Evolutionary conservation across 2,113 vertebrate species (phyloP), one percentile per base, ranked within the genome.

Genomic region (Psilopsiagon aymara): DNA sequence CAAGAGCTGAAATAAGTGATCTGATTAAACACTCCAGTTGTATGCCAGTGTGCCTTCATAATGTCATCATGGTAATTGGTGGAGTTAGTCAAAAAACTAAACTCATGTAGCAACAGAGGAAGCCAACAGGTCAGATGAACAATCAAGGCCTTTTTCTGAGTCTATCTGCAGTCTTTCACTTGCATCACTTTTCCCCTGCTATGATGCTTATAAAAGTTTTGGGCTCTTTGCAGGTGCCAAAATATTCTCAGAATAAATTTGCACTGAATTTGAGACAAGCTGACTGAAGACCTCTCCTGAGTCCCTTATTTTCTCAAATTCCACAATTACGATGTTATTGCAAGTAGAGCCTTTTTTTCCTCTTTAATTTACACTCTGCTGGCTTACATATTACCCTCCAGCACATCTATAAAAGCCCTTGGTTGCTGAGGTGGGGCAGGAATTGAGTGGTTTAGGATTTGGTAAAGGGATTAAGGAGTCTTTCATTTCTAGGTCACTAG

Each of bases 241-340:
- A 96, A 97, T 97, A 96, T 97, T 96, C 96, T 95, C 68, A 60
- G 96, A 95, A 96, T 97, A 96, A 96, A 97, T 96, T 97, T 97
- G 80, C 95, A 23, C 95, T 96, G 95, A 94, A 97, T 96, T 93
- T 68, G 66, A 97, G 95, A 96, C 88, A 93, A 97, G 95, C 82
- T 94, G 94, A 96, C 95, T 96, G 94, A 96, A 96, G 95, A 96
- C 94, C 96, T 96, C 93, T 96, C 95, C 93, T 94, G 95, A 92
- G 93, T 94, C 95, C 92, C 94, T 90, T 97, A 96, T 93, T 97
- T 96, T 97, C 94, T 95, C 95, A 88, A 96, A 96, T 95, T 95
- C 95, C 94, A 93, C 90, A 88, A 96, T 95, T 96, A 96, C 62
- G 0, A 95, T 95, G 88, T 96, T 96, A 96, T 95, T 95, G 93